Evolutionary conservation across 2,113 vertebrate species (phyloP).

Genomic region (Ochotona princeps): DNA sequence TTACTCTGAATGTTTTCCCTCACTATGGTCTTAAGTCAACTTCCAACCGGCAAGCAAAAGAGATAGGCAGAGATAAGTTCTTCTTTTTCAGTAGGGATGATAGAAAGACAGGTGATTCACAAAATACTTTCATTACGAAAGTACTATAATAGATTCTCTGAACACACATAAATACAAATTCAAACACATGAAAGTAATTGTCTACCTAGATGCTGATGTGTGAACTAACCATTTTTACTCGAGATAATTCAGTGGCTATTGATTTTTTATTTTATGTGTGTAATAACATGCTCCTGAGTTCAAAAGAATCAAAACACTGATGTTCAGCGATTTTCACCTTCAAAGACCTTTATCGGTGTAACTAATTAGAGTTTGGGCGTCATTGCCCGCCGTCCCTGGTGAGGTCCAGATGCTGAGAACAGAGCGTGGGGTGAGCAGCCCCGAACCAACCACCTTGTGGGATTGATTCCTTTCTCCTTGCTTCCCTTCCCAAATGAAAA

Average conservation of each 20-base stretch:
- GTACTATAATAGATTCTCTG: not conserved
- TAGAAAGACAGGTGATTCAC: conserved; percentile 18
- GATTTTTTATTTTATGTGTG: conserved; percentile 71
- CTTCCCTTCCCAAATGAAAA: not conserved
- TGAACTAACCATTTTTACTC: conserved; percentile 28
- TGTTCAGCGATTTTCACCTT: conserved; percentile 42
- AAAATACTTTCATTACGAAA: conserved; percentile 57
- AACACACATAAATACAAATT: conserved; percentile 55
- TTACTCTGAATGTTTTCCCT: not conserved
- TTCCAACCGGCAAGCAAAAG: not conserved
- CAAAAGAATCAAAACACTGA: conserved; percentile 62
- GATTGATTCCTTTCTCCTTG: not conserved
- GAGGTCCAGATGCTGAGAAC: not conserved
- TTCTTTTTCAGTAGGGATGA: conserved; percentile 19
- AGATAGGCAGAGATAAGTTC: conserved; percentile 12
- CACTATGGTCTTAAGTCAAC: conserved; percentile 17
- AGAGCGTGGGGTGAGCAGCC: not conserved
- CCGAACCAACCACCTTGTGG: not conserved
- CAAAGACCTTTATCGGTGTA: not conserved
- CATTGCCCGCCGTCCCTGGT: not conserved
- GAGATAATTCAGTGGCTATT: conserved; percentile 55
- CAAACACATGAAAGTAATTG: conserved; percentile 22
- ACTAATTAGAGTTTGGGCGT: not conserved
- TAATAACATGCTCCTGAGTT: conserved; percentile 56
- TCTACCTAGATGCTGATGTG: conserved; percentile 31